Percentiles rank a stretch among this genome's conserved stretches.
phyloP scores from a whole-genome alignment of 2,888 invertebrate species.

The Polia nebulosa region DNA sequence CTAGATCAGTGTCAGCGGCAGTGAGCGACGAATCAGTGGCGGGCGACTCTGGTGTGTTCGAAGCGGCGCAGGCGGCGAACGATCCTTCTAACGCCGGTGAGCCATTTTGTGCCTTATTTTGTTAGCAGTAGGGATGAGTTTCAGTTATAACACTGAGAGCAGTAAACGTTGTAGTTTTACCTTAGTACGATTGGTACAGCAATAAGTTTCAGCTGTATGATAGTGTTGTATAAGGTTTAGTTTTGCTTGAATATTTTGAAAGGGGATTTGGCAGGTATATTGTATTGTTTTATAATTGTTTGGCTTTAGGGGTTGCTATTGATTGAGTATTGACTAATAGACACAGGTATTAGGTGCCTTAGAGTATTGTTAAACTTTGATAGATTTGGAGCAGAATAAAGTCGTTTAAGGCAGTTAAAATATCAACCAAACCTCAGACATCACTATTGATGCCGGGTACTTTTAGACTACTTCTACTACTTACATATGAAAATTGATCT shows the following conservation, averaged over 20 bases:
- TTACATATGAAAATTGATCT: too few species aligned
- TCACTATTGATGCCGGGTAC: too few species aligned
- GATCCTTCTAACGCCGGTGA: slow-evolving; percentile 86
- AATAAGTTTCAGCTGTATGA: background rate
- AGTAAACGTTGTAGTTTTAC: too few species aligned
- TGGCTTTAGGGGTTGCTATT: background rate
- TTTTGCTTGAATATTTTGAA: slow-evolving; percentile 1
- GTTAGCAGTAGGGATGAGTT: accelerated
- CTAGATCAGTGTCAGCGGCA: slow-evolving; percentile 98
- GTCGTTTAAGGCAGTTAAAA: too few species aligned
- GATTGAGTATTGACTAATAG: too few species aligned
- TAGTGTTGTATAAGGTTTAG: background rate
- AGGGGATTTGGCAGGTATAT: background rate
- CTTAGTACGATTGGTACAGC: too few species aligned
- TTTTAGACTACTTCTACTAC: too few species aligned
- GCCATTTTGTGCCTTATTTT: background rate
- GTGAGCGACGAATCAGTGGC: slow-evolving; percentile 99
- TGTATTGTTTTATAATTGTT: background rate
- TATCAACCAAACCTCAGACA: too few species aligned
- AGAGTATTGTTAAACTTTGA: background rate
- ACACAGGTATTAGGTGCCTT: background rate
- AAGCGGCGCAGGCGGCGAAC: slow-evolving; percentile 94
- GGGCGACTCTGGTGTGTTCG: slow-evolving; percentile 98
- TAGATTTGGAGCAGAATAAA: too few species aligned
- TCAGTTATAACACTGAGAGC: too few species aligned